phyloP scores from a whole-genome alignment of 2,113 vertebrate species.

The Zeus faber region DNA sequence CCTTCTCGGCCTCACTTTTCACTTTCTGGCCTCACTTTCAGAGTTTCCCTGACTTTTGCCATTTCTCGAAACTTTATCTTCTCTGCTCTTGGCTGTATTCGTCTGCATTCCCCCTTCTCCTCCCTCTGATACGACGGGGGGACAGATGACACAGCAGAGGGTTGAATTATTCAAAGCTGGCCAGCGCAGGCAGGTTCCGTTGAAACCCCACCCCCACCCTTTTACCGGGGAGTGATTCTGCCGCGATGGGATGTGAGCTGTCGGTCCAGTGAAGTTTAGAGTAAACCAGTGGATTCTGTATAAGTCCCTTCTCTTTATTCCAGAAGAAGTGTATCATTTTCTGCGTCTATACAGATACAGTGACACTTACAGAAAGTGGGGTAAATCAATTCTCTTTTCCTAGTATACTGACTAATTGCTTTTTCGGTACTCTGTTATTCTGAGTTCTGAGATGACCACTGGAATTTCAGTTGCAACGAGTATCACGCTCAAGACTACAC shows the following conservation, averaged over 20 bases:
- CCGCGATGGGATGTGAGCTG: background rate
- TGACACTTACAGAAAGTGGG: too few species aligned
- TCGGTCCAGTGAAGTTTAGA: background rate
- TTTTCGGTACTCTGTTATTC: too few species aligned
- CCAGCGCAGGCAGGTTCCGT: background rate
- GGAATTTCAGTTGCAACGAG: too few species aligned
- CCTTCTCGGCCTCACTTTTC: constrained; percentile 29
- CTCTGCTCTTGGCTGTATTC: constrained; percentile 28
- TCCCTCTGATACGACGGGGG: constrained; percentile 25
- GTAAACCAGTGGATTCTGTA: too few species aligned
- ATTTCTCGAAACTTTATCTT: constrained; percentile 5
- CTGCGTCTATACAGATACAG: too few species aligned
- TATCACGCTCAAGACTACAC: too few species aligned
- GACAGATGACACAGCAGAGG: constrained; percentile 28
- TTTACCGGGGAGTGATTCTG: background rate
- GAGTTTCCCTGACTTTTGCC: background rate
- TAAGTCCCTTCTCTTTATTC: too few species aligned
- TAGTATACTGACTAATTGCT: too few species aligned
- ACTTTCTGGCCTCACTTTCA: background rate
- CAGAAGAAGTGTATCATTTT: too few species aligned
- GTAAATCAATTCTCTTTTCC: too few species aligned
- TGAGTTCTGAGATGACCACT: too few species aligned
- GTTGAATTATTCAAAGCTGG: constrained; percentile 23
- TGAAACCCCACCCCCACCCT: background rate
- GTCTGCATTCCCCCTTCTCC: constrained; percentile 45